Base-by-base conservation (phyloP, 2,113 vertebrate species). In the Himantopus leucocephalus region DNA sequence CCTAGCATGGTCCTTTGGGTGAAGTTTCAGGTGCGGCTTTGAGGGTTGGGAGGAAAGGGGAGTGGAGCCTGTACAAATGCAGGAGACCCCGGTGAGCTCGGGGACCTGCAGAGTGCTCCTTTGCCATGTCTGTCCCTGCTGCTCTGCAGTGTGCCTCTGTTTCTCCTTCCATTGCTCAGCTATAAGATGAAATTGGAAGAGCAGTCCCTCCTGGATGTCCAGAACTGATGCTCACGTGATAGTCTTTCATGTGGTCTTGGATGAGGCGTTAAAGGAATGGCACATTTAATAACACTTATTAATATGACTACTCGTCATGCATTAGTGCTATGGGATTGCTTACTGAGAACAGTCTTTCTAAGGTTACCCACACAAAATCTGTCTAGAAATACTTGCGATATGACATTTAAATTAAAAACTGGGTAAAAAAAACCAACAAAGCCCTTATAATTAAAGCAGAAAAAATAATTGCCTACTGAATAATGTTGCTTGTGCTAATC, bases 361-460 rank as follows among this genome's bases (percentile, higher is more conserved):
- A 90, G 37, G 47, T 90, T 95, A 77, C 82, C 76, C 94, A 85
- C 87, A 83, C 72, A 94, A 91, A 96, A 90, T 87, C 83, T 92
- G 74, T 92, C 88, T 78, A 66, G 74, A 87, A 90, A 75, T 35
- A 70, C 58, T 72, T 87, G 56, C 52, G 71, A 52, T 56, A 15
- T 84, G 85, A 88, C 91, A 96, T 93, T 94, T 88, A 88, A 84
- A 85, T 88, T 83, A 93, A 90, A 85, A 94, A 85, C 4, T 4
- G 5, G 16, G 24, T 30, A 8, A 64, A 62, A 10, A 64, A 62
- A 89, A 76, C 16, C 45, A 72, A 56, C 41, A 67, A 55, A 92
- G 23, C 34, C 35, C 22, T 60, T 73, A 75, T 89, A 86, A 56
- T 94, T 55, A 92, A 68, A 62, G 29, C 21, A 85, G 88, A 94